Percentiles rank a stretch among this genome's conserved stretches.
phyloP scores from a whole-genome alignment of 2,888 invertebrate genomes.

The Copidosoma aretas region DNA sequence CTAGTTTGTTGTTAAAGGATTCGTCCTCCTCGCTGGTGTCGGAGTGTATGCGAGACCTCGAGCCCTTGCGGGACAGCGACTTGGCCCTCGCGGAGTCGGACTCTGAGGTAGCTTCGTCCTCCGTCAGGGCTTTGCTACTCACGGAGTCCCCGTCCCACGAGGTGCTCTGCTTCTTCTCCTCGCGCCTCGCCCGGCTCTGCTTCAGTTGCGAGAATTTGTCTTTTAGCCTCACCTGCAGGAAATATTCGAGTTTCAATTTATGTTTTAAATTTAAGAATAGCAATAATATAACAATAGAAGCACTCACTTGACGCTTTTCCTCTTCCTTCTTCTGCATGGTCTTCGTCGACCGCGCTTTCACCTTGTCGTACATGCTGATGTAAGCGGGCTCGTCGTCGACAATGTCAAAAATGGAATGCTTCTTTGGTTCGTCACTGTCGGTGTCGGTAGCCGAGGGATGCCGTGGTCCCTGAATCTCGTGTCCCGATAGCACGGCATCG shows the following conservation, averaged over 20 bases:
- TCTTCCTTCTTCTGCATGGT: constrained; percentile 93
- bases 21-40: constrained; percentile 79
- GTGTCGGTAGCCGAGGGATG: constrained; percentile 63
- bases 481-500: constrained; percentile 55
- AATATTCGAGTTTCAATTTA: not conserved
- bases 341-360: constrained; percentile 91
- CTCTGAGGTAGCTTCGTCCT: constrained; percentile 62
- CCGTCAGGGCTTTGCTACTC: constrained; percentile 60
- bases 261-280: not conserved
- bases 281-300: too few species aligned
- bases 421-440: constrained; percentile 83
- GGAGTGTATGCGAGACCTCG: constrained; percentile 76
- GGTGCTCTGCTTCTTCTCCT: constrained; percentile 86
- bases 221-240: constrained; percentile 71
- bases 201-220: constrained; percentile 89
- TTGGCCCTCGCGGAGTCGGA: constrained; percentile 64
- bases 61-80: constrained; percentile 71
- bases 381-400: constrained; percentile 88
- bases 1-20: constrained; percentile 65
- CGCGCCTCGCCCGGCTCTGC: constrained; percentile 84
- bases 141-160: constrained; percentile 89
- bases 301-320: constrained; percentile 78
- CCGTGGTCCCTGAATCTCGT: constrained; percentile 56
- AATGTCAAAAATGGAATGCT: constrained; percentile 91
- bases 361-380: constrained; percentile 98